A percentile compares a stretch with the other conserved stretches of the same genome.
phyloP scores from a whole-genome alignment of 1,140 invertebrate genomes.

The Nasonia giraulti region DNA sequence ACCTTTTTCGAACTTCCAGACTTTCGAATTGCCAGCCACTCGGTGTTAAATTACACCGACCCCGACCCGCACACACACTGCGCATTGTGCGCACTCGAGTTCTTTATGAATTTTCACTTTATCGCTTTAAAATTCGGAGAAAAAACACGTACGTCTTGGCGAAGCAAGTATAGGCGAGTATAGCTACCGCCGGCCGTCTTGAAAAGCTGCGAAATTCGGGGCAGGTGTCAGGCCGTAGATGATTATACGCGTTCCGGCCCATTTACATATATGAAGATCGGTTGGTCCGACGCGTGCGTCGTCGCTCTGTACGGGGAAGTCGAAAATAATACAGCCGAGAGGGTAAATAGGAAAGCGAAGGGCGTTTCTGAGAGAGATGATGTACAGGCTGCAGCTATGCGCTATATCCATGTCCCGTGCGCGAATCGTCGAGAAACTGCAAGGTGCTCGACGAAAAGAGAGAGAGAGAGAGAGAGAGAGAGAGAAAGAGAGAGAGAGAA shows the following conservation, averaged over 20 bases:
- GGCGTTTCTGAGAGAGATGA: conserved; percentile 21
- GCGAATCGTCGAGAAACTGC: conserved; percentile 37
- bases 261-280: neutral
- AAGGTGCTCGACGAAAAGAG: conserved; percentile 40
- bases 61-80: neutral
- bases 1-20: conserved; percentile 42
- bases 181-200: neutral
- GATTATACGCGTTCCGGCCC: conserved; percentile 33
- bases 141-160: neutral
- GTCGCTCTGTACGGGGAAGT: too few species aligned
- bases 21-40: conserved; percentile 30
- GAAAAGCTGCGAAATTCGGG: conserved; percentile 36
- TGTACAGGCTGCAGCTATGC: neutral
- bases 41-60: conserved; percentile 28
- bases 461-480: conserved; percentile 28
- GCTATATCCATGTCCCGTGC: neutral
- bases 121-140: neutral
- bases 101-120: conserved; percentile 12
- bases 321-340: neutral
- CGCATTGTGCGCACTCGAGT: neutral
- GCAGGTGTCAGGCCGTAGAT: conserved; percentile 42
- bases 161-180: neutral
- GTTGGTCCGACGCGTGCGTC: too few species aligned
- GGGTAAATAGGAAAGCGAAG: conserved; percentile 33
- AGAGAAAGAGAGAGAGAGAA: conserved; percentile 18